Evolutionary conservation across 2,888 invertebrate genomes (phyloP).

Genomic region (Fragum sueziense): DNA sequence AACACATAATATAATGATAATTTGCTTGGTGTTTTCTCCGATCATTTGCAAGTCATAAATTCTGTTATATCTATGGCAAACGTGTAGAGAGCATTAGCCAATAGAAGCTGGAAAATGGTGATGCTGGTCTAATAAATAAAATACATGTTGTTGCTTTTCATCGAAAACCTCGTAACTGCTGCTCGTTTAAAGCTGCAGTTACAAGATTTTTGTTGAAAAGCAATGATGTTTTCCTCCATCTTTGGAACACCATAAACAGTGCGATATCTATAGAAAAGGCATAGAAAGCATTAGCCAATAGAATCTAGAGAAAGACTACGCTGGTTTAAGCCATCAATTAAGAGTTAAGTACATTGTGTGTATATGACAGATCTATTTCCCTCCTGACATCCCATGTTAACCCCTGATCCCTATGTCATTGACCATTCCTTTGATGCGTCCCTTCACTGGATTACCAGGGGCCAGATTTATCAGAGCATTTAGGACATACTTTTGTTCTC

Average conservation of each 20-base stretch:
- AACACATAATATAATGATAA: not conserved
- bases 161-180: too few relatives aligned
- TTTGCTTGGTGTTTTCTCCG: not conserved
- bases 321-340: slow-evolving; percentile 48
- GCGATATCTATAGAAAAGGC: not conserved
- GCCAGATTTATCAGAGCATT: too few relatives aligned
- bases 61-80: not conserved
- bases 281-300: slow-evolving; percentile 44
- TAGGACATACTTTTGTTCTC: too few relatives aligned
- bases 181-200: too few relatives aligned
- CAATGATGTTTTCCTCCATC: not conserved
- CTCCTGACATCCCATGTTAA: slow-evolving; percentile 53
- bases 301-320: slow-evolving; percentile 47
- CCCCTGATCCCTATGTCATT: slow-evolving; percentile 45
- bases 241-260: not conserved
- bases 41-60: not conserved
- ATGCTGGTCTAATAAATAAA: slow-evolving; percentile 46
- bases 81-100: slow-evolving; percentile 36
- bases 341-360: slow-evolving; percentile 46
- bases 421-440: not conserved
- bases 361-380: slow-evolving; percentile 61
- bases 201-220: too few relatives aligned
- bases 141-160: too few relatives aligned
- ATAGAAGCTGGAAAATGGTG: slow-evolving; percentile 51
- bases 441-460: not conserved